Conservation (phyloP, 2,888 invertebrate genomes). For the Marronus borbonicus region DNA sequence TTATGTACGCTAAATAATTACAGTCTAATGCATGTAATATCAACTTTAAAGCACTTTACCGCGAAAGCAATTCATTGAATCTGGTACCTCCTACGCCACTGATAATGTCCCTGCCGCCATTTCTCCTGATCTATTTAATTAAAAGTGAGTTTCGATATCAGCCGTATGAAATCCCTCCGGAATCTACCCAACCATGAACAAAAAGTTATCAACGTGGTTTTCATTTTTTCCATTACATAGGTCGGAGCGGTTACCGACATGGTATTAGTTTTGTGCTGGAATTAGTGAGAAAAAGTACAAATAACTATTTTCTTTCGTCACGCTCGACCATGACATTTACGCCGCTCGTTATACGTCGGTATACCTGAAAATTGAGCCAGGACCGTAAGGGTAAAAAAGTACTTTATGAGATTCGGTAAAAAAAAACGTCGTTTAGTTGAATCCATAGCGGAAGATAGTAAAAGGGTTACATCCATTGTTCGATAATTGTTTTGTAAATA, state of each 20-base stretch:
- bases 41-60: conserved; percentile 3
- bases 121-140: conserved; percentile 53
- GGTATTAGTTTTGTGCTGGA: conserved; percentile 32
- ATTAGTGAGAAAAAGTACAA: conserved; percentile 40
- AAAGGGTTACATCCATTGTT: no score
- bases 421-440: no score
- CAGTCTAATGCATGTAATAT: conserved; percentile 21
- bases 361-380: conserved; percentile 41
- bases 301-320: conserved; percentile 43
- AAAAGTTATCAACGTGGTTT: conserved; percentile 40
- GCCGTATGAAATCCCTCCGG: conserved; percentile 40
- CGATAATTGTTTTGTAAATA: no score
- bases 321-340: conserved; percentile 19
- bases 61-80: conserved; percentile 13
- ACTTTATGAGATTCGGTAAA: not conserved
- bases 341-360: not conserved
- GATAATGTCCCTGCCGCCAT: conserved; percentile 30
- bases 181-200: conserved; percentile 50
- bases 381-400: not conserved
- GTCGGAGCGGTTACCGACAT: not conserved
- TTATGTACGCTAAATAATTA: conserved; percentile 21
- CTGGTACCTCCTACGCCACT: conserved; percentile 27
- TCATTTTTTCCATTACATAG: not conserved
- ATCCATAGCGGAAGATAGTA: no score
- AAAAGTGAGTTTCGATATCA: conserved; percentile 53